A percentile compares a stretch with the other conserved stretches of the same genome.
phyloP scores from a whole-genome alignment of 2,888 invertebrate species.

The Drosophila diplacantha region DNA sequence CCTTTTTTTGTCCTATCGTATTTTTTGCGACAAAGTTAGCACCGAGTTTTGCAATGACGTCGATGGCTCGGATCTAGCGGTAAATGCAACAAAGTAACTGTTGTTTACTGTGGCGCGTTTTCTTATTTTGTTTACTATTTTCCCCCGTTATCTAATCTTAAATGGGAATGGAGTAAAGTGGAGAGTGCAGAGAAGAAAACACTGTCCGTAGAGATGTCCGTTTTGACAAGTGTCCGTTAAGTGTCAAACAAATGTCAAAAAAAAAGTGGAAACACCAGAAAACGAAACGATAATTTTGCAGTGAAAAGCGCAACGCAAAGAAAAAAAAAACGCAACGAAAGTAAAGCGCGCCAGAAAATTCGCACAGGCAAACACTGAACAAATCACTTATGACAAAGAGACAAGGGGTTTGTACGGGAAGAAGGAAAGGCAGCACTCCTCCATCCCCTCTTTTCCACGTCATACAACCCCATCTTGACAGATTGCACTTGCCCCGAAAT shows the following conservation, averaged over 20 bases:
- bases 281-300: not conserved
- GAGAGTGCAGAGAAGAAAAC: constrained; percentile 29
- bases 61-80: constrained; percentile 19
- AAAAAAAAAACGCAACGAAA: constrained; percentile 9
- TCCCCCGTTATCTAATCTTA: constrained; percentile 26
- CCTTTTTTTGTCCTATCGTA: not conserved
- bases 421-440: not conserved
- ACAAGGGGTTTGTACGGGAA: not conserved
- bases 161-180: not conserved
- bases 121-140: constrained; percentile 5
- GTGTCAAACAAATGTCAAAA: constrained; percentile 60
- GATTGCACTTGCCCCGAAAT: constrained; percentile 52
- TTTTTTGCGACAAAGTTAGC: constrained; percentile 22
- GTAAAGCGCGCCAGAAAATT: constrained; percentile 53
- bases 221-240: constrained; percentile 54
- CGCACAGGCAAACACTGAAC: constrained; percentile 59
- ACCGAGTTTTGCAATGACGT: constrained; percentile 14
- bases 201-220: constrained; percentile 4
- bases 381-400: constrained; percentile 63
- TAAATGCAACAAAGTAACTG: constrained; percentile 30
- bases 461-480: constrained; percentile 19
- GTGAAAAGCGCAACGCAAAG: constrained; percentile 9
- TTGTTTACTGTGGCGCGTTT: constrained; percentile 18
- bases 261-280: not conserved
- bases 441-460: not conserved